A percentile compares a stretch with the other conserved stretches of the same genome.
Conservation (phyloP, 2,888 invertebrate species). For the Oscheius myriophilus region DNA sequence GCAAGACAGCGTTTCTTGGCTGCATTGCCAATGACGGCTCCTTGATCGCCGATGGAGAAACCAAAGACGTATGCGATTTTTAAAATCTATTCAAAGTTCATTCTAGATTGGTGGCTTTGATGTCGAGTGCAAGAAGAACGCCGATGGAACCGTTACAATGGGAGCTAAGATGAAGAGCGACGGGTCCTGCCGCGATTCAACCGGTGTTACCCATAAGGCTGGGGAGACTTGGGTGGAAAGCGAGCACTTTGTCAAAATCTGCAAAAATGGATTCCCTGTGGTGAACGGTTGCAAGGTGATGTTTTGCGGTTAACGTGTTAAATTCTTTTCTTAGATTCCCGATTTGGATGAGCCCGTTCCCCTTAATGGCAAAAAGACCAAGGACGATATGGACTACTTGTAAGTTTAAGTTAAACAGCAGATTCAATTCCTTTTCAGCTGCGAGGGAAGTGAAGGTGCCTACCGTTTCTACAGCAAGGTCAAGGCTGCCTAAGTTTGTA, state of each 20-base stretch:
- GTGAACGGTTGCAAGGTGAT: slow-evolving; percentile 28
- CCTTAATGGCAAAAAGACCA: slow-evolving; percentile 11
- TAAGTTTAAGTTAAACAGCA: slow-evolving; percentile 1
- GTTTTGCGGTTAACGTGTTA: neutral
- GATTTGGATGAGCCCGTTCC: slow-evolving; percentile 14
- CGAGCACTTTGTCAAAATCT: slow-evolving; percentile 29
- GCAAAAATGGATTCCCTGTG: slow-evolving; percentile 27
- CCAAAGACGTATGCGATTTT: slow-evolving; percentile 5
- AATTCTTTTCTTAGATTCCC: slow-evolving; percentile 1
- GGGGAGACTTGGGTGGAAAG: slow-evolving; percentile 31
- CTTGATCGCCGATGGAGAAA: slow-evolving; percentile 27
- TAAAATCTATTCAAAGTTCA: neutral
- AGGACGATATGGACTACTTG: slow-evolving; percentile 28
- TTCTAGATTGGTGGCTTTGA: slow-evolving; percentile 43
- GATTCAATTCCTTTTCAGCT: slow-evolving; percentile 30
- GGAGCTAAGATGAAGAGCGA: slow-evolving; percentile 27
- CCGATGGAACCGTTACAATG: slow-evolving; percentile 54
- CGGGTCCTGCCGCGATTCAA: slow-evolving; percentile 30
- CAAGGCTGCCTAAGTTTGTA: neutral
- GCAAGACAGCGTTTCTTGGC: slow-evolving; percentile 39
- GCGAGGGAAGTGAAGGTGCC: slow-evolving; percentile 38
- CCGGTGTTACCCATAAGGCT: slow-evolving; percentile 4
- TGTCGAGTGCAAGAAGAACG: slow-evolving; percentile 49
- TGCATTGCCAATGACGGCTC: slow-evolving; percentile 39
- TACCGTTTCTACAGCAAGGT: slow-evolving; percentile 39